Evolutionary conservation across 2,797 vertebrate species (phyloP), one percentile per base, ranked within the genome.

Genomic region (Mionectes olivaceus): DNA sequence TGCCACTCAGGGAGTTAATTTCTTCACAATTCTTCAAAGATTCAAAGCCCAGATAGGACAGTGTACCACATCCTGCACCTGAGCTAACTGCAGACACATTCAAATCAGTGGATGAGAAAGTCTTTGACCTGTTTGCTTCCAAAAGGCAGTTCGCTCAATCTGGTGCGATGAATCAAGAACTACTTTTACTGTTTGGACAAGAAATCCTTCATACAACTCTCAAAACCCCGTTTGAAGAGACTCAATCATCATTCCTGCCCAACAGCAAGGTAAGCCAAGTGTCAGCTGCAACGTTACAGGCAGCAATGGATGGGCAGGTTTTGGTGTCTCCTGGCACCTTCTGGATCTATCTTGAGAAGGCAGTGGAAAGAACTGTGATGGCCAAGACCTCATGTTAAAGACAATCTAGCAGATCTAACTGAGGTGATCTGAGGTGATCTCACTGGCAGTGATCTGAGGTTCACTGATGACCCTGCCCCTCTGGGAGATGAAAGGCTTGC

Each of bases 21-120:
- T 76, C 83, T 88, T 86, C 87, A 83, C 84, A 89, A 84, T 83
- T 86, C 83, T 88, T 91, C 59, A 30, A 24, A 86, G 90, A 95
- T 89, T 91, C 69, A 46, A 60, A 86, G 69, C 35, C 63, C 69
- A 86, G 90, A 91, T 69, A 88, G 85, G 65, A 56, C 57, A 65
- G 39, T 1, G 2, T n/a, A 47, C 35, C 9, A 50, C 57, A 53
- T 22, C 63, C 59, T 88, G 65, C 3, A 19, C 63, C 73, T 79
- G 70, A 83, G 43, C 65, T 49, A 59, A 37, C 18, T 61, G 69
- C 15, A 24, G 52, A 10, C 63, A 78, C 46, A 33, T 76, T 76
- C 47, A 69, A 41, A 22, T 55, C 49, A 93, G 59, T 19, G 67
- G 65, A 71, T 80, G 65, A 79, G 73, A 82, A 95, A 91, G 57